Conservation (phyloP, 2,113 vertebrate genomes). For the Caranx melampygus region DNA sequence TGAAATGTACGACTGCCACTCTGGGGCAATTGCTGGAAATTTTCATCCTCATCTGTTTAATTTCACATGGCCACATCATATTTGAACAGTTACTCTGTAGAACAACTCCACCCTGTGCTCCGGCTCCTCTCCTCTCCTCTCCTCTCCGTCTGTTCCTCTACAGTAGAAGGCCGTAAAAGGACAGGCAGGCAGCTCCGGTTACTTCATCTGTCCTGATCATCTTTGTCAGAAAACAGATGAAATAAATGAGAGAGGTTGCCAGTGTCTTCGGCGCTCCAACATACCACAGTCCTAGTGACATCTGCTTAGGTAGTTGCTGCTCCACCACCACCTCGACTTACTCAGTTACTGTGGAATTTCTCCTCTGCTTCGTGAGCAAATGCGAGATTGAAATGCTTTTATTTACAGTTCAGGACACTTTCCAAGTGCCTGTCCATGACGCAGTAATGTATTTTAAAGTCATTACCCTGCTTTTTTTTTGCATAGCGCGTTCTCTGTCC, state of each 20-base stretch:
- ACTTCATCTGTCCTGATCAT: constrained; percentile 71
- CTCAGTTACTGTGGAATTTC: constrained; percentile 81
- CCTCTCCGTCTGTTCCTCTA: constrained; percentile 40
- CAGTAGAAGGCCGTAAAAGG: constrained; percentile 56
- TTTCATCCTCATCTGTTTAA: constrained; percentile 60
- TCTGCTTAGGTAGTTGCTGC: constrained; percentile 81
- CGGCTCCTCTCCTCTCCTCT: constrained; percentile 12
- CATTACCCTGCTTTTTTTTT: constrained; percentile 64
- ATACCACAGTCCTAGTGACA: constrained; percentile 77
- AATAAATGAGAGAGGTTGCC: constrained; percentile 71
- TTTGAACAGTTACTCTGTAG: constrained; percentile 38
- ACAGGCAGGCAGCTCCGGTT: constrained; percentile 61
- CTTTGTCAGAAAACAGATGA: constrained; percentile 70
- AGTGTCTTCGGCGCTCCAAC: constrained; percentile 62
- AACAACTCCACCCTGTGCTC: constrained; percentile 51
- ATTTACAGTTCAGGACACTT: constrained; percentile 75
- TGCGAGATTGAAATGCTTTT: constrained; percentile 79
- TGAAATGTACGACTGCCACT: constrained; percentile 52
- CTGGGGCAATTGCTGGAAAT: constrained; percentile 46
- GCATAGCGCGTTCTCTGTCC: constrained; percentile 66
- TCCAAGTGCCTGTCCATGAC: constrained; percentile 75
- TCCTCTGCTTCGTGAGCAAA: constrained; percentile 61
- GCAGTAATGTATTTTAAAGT: constrained; percentile 74
- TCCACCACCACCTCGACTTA: constrained; percentile 67
- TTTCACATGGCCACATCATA: constrained; percentile 52